A percentile compares a stretch with the other conserved stretches of the same genome.
phyloP scores from a whole-genome alignment of 1,140 invertebrate genomes.

The Calosoma granatense region DNA sequence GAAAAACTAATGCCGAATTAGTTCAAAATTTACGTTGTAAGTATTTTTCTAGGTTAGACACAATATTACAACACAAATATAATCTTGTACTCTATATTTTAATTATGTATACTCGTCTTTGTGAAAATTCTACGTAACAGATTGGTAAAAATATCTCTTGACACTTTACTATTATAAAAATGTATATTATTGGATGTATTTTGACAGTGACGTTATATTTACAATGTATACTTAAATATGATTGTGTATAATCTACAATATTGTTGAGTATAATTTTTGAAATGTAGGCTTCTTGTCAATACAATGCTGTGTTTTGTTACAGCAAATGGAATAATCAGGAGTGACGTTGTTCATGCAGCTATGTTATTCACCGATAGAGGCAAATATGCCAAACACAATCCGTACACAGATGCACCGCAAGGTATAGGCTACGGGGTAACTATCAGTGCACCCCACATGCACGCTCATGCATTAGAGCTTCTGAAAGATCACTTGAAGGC shows the following conservation, averaged over 20 bases:
- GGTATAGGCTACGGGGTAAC: constrained; percentile 84
- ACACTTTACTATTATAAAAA: too few relatives aligned
- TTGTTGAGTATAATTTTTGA: constrained; percentile 10
- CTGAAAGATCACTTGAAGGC: constrained; percentile 71
- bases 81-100: too few relatives aligned
- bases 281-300: constrained; percentile 14
- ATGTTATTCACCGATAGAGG: constrained; percentile 82
- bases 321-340: constrained; percentile 81
- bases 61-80: constrained; percentile 1
- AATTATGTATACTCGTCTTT: too few relatives aligned
- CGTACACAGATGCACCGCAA: constrained; percentile 87
- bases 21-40: constrained; percentile 73
- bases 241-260: constrained; percentile 9
- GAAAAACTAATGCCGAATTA: constrained; percentile 73
- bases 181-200: too few relatives aligned
- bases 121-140: too few relatives aligned
- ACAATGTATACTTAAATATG: too few relatives aligned
- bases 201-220: too few relatives aligned
- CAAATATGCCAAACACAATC: constrained; percentile 62
- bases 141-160: too few relatives aligned
- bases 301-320: constrained; percentile 30
- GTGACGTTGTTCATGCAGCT: constrained; percentile 63
- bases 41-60: constrained; percentile 17
- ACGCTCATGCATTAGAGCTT: constrained; percentile 88
- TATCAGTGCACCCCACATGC: constrained; percentile 98